A percentile compares a stretch with the other conserved stretches of the same genome.
These are phyloP conservation scores for Imbricaverruca yamaguchii DNA, from an alignment of 2,888 invertebrate species.

Conservation along the genomic window DNA sequence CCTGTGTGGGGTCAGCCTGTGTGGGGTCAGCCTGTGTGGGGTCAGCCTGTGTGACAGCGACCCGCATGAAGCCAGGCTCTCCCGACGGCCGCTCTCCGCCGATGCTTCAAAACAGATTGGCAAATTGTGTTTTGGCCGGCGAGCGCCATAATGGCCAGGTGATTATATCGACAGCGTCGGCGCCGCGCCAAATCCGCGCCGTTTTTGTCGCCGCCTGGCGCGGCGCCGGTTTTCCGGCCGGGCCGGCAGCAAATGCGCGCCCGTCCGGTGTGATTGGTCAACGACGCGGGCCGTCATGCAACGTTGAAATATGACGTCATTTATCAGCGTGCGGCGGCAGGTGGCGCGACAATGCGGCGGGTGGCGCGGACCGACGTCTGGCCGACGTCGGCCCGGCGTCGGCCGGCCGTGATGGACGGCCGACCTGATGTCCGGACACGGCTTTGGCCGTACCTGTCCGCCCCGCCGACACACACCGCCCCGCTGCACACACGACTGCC, in stretches of 20 bases:
- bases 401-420: not conserved
- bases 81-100: not conserved
- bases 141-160: not conserved
- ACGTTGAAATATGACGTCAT: slow-evolving; percentile 2
- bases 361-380: not conserved
- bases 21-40: no score
- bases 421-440: not conserved
- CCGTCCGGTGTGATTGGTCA: slow-evolving; percentile 2
- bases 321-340: not conserved
- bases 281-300: not conserved
- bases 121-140: slow-evolving; percentile 1
- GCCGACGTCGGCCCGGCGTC: not conserved
- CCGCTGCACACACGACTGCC: no score
- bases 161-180: not conserved
- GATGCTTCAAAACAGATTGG: not conserved
- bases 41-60: no score
- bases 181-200: not conserved
- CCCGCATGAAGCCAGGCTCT: no score
- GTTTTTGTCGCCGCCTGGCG: not conserved
- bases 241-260: not conserved
- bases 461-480: no score
- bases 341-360: not conserved
- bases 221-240: not conserved
- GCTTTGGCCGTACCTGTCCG: not conserved
- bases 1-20: no score